phyloP scores from a whole-genome alignment of 2,888 invertebrate genomes.

The Sceliomorpha sp. region DNA sequence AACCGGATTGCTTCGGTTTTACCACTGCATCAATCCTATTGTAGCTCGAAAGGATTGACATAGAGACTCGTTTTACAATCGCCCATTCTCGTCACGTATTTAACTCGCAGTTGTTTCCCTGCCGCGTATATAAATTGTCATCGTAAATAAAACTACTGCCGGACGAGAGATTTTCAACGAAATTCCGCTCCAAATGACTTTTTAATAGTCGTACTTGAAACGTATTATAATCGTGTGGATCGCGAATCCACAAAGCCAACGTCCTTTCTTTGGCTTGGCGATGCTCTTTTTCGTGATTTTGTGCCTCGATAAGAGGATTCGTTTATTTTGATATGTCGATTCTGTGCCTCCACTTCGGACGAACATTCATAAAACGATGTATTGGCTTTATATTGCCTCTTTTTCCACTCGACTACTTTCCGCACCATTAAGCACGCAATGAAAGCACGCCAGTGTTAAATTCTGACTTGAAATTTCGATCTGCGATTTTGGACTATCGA shows the following conservation, averaged over 20 bases:
- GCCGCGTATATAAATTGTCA: slow-evolving; percentile 46
- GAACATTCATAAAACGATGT: slow-evolving; percentile 58
- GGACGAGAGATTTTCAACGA: slow-evolving; percentile 26
- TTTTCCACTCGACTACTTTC: slow-evolving; percentile 41
- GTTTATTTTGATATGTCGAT: slow-evolving; percentile 31
- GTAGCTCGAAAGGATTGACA: slow-evolving; percentile 27
- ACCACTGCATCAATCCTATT: slow-evolving; percentile 35
- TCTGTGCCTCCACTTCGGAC: slow-evolving; percentile 18
- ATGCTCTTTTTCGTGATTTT: slow-evolving; percentile 53
- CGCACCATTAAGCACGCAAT: slow-evolving; percentile 48
- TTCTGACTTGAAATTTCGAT: slow-evolving; percentile 31
- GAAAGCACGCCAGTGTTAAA: slow-evolving; percentile 51
- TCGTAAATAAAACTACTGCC: slow-evolving; percentile 35
- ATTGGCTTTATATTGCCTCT: slow-evolving; percentile 48
- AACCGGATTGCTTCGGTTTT: slow-evolving; percentile 17
- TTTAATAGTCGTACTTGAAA: slow-evolving; percentile 26
- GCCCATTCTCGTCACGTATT: slow-evolving; percentile 33
- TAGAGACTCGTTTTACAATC: slow-evolving; percentile 38
- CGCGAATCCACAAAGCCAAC: not conserved
- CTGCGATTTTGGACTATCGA: slow-evolving; percentile 10
- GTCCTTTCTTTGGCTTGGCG: slow-evolving; percentile 6
- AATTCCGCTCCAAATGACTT: slow-evolving; percentile 39
- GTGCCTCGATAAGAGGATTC: slow-evolving; percentile 61
- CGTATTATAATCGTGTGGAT: not conserved
- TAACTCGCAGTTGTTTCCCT: slow-evolving; percentile 31